A percentile compares a stretch with the other conserved stretches of the same genome.
These are phyloP conservation scores for Micromys minutus DNA, from an alignment of 2,113 vertebrate species.

Conservation along the genomic window DNA sequence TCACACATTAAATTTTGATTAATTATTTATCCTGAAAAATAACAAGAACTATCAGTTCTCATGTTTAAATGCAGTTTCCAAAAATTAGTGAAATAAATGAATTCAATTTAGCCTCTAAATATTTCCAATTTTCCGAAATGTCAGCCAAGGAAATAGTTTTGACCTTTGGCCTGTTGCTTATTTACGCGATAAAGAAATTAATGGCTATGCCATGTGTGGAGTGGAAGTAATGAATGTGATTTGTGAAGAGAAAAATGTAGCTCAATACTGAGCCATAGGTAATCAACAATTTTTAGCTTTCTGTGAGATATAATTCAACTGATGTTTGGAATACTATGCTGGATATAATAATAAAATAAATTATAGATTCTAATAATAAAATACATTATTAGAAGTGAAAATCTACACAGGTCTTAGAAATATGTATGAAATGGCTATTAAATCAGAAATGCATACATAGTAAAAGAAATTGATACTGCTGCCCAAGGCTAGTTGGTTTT, in stretches of 20 bases:
- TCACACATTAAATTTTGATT: slow-evolving; percentile 50
- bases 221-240: background rate
- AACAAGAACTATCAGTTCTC: slow-evolving; percentile 10
- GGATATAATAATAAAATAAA: slow-evolving; percentile 5
- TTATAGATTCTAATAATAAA: background rate
- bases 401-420: background rate
- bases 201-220: background rate
- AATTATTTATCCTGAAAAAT: slow-evolving; percentile 50
- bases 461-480: background rate
- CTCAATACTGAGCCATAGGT: background rate
- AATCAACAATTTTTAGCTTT: background rate
- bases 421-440: background rate
- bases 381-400: slow-evolving; percentile 26
- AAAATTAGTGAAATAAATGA: slow-evolving; percentile 19
- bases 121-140: slow-evolving; percentile 35
- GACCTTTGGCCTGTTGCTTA: background rate
- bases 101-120: slow-evolving; percentile 51
- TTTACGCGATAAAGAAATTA: slow-evolving; percentile 8
- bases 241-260: background rate
- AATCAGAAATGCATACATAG: background rate
- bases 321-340: background rate
- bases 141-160: slow-evolving; percentile 34
- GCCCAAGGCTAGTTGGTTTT: background rate
- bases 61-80: slow-evolving; percentile 20
- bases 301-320: background rate